Conservation (phyloP, 2,888 invertebrate genomes). For the Bibio marci region DNA sequence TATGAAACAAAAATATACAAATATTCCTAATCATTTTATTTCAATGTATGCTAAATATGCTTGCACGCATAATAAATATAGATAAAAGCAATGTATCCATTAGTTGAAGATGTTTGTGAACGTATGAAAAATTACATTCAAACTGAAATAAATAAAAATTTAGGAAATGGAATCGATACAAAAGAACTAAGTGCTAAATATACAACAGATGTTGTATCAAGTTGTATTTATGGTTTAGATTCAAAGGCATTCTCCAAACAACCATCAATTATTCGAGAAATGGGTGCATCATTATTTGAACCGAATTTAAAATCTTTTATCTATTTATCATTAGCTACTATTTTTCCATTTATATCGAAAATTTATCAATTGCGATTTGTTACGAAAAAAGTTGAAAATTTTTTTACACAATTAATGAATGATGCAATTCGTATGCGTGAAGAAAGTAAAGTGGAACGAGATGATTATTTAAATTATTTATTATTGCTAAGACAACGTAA, state of each 20-base stretch:
- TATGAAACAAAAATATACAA: too few relatives aligned
- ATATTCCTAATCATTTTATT: too few relatives aligned
- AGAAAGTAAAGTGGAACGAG: slow-evolving; percentile 8
- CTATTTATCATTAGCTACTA: slow-evolving; percentile 13
- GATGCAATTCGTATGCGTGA: slow-evolving; percentile 10
- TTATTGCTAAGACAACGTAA: slow-evolving; percentile 12
- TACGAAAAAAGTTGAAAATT: slow-evolving; percentile 7
- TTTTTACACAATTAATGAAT: slow-evolving; percentile 11
- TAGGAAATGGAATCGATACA: slow-evolving; percentile 24
- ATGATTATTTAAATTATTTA: slow-evolving; percentile 13
- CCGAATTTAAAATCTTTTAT: slow-evolving; percentile 14
- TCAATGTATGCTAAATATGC: too few relatives aligned
- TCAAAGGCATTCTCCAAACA: slow-evolving; percentile 24
- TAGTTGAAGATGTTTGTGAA: slow-evolving; percentile 28
- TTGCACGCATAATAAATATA: slow-evolving; percentile 10
- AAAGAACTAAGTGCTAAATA: slow-evolving; percentile 26
- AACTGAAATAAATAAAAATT: slow-evolving; percentile 14
- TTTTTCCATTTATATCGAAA: slow-evolving; percentile 16
- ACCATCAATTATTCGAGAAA: slow-evolving; percentile 16
- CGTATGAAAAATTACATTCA: slow-evolving; percentile 27
- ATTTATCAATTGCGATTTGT: slow-evolving; percentile 13
- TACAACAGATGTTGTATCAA: slow-evolving; percentile 29
- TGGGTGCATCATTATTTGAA: slow-evolving; percentile 18
- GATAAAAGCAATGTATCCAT: slow-evolving; percentile 31
- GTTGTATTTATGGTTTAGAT: slow-evolving; percentile 30